Evolutionary conservation across 2,888 invertebrate species (phyloP), one percentile per base, ranked within the genome.

Genomic region (Chrysotoxum bicinctum): DNA sequence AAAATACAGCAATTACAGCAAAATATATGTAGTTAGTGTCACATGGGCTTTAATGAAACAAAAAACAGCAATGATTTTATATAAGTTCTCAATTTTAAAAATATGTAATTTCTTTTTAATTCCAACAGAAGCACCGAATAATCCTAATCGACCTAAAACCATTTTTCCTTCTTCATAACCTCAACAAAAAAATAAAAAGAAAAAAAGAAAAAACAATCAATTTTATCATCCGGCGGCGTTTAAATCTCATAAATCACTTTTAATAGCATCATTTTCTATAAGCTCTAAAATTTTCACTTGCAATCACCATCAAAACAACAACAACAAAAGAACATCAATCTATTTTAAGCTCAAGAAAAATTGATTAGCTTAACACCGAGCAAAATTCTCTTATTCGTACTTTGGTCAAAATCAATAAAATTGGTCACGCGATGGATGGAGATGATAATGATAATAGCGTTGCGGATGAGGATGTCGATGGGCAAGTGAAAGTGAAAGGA

Each of bases 181-280:
- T 58, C 9, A 48, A n/a, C n/a, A n/a, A n/a, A n/a, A n/a, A n/a
- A n/a, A n/a, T n/a, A n/a, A 45, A 30, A 45, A 43, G 45, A 45
- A 9, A 48, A 16, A 19, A 62, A 43, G 32, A 66, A 21, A 32
- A 21, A 14, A 50, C 50, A 66, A 35, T 66, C 35, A 66, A 50
- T 66, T 66, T 66, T 23, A 66, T 32, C 35, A 66, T 48, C 48
- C 58, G 21, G 56, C 48, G 6, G 43, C 43, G 66, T 66, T 66
- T 66, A 50, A 66, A 66, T 66, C 66, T 35, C 66, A 66, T 66
- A 66, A 66, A 66, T 66, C 66, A 66, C 66, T 66, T 66, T 66
- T 48, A 66, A 66, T 64, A 66, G 66, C 48, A 66, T 66, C 66
- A 66, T 50, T 66, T 21, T 26, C 50, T 50, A n/a, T 26, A 64